A percentile compares a stretch with the other conserved stretches of the same genome.
These are phyloP conservation scores for Amblyteles armatorius DNA, from an alignment of 2,888 invertebrate species.

Conservation along the genomic window DNA sequence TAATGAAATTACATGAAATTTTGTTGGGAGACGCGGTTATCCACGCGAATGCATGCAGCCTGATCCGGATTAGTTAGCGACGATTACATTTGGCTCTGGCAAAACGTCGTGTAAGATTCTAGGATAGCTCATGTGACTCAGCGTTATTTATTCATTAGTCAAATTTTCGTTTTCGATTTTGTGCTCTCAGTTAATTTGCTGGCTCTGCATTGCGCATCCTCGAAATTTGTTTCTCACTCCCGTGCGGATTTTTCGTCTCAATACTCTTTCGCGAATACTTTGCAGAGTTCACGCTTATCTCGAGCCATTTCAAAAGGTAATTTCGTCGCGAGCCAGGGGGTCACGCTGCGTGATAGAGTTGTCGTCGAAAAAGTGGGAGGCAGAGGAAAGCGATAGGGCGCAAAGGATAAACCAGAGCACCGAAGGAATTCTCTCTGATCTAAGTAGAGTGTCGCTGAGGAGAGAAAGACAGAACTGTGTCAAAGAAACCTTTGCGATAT, in stretches of 20 bases:
- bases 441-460: conserved; percentile 61
- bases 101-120: background rate
- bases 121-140: background rate
- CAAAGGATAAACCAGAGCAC: conserved; percentile 22
- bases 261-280: conserved; percentile 49
- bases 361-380: conserved; percentile 32
- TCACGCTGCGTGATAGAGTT: conserved; percentile 35
- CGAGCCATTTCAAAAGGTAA: conserved; percentile 55
- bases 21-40: background rate
- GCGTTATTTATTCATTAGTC: conserved; percentile 17
- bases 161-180: conserved; percentile 8
- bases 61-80: background rate
- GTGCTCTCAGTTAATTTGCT: conserved; percentile 8
- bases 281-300: conserved; percentile 44
- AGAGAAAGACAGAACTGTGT: conserved; percentile 45
- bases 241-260: conserved; percentile 6
- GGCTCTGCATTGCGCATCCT: conserved; percentile 16
- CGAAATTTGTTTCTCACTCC: conserved; percentile 33
- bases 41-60: background rate
- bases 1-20: conserved; percentile 1
- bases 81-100: background rate
- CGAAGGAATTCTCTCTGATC: conserved; percentile 38
- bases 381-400: background rate
- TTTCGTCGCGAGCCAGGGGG: conserved; percentile 44
- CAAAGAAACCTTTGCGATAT: conserved; percentile 65